Base-by-base conservation (phyloP, 2,888 invertebrate species). In the Dolichomitus sp. region DNA sequence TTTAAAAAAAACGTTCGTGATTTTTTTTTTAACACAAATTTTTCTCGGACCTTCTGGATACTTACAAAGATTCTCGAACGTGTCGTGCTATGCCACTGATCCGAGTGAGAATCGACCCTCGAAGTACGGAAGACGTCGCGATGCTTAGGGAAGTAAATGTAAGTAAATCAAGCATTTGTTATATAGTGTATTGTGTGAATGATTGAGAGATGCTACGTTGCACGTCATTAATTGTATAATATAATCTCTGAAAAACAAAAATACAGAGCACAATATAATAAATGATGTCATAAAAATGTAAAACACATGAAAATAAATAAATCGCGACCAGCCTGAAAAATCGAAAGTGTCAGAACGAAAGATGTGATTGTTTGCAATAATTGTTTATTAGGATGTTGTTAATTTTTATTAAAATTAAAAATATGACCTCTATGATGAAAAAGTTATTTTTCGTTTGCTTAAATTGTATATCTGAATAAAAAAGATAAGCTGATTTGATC, bases 71-170 rank as follows among this genome's bases (percentile, higher is more conserved):
- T 52, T 17, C 14, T 27, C 19, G 19, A 9, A 45, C 48, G 6
- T 17, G 48, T 40, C 50, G 50, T 59, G 30, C 48, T 45, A 75
- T 57, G 74, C 61, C 81, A 30, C 23, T 54, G 40, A 63, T 77
- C 37, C 73, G 63, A 73, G 77, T 81, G 37, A 73, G 73, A 63
- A 74, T 81, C 50, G 73, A 54, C 14, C 30, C 48, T 11, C 50
- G 61, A 52, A 68, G 68, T 19, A 73, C 68, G 1, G 66, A 68
- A 33, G 77, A 69, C 61, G 50, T 66, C 59, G 59, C 76, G 61
- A 54, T 68, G 72, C 66, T 59, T 27, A 72, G 72, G 30, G 37
- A 74, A 23, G 37, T 14, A n/a, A 73, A 78, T 14, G 81, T 82
- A 57, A 78, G 81, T 78, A 61, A 14, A 54, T 54, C 40, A 42